phyloP scores from a whole-genome alignment of 2,797 vertebrate genomes.

The Petrocephalus sullivani region DNA sequence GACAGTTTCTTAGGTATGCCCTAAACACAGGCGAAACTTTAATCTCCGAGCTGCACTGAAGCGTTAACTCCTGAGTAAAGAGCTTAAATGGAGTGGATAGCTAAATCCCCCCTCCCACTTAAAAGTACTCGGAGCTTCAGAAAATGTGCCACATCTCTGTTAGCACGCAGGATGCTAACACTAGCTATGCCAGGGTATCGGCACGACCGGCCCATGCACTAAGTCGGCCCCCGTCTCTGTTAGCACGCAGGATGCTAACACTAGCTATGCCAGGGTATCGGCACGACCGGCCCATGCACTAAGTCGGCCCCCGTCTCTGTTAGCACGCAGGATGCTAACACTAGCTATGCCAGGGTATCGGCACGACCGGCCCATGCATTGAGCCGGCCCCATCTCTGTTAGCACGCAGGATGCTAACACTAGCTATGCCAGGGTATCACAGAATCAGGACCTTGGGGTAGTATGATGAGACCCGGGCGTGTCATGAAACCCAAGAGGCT shows the following conservation, averaged over 20 bases:
- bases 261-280: neutral
- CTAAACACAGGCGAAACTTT: neutral
- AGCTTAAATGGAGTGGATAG: neutral
- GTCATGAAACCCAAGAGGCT: conserved; percentile 45
- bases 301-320: neutral
- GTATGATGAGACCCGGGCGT: conserved; percentile 34
- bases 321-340: neutral
- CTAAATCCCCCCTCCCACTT: neutral
- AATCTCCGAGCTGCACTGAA: neutral
- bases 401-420: neutral
- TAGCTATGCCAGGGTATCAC: neutral
- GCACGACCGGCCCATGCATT: neutral
- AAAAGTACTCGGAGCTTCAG: conserved; percentile 8
- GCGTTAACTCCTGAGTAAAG: neutral
- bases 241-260: neutral
- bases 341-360: neutral
- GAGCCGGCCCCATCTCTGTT: neutral
- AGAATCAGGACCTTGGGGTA: conserved; percentile 23
- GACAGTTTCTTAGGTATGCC: neutral
- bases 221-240: neutral
- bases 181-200: neutral
- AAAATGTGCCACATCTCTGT: neutral
- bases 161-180: neutral
- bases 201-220: neutral
- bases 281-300: too few species aligned